Base-by-base conservation (phyloP, 1,140 invertebrate genomes). In the Drosophila tropicalis region DNA sequence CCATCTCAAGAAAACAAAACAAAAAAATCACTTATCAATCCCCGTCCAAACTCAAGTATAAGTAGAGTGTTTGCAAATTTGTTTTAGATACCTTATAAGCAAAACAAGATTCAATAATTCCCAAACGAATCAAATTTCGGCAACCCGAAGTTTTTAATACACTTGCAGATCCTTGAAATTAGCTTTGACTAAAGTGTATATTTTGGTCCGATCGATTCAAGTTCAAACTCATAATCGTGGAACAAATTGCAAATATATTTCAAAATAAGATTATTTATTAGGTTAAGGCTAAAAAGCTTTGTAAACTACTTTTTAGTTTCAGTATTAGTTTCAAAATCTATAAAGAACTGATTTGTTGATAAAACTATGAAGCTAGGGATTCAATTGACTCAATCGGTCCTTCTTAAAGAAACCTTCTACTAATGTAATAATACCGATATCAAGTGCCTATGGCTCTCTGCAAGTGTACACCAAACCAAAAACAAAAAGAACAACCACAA, bases 11-110 rank as follows among this genome's bases (percentile, higher is more conserved):
- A 6, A 29, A 29, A 29, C 29, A 29, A 6, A 29, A 29, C 22
- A 25, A 25, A 3, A 29, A 36, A 36, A 36, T 17, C 47, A 57
- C 57, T 36, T 67, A 41, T 44, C 41, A 65, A 55, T 55, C 51
- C 13, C 62, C 36, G 19, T 47, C 36, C 62, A 67, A 76, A 60
- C 55, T 55, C 79, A 81, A 76, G 75, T 85, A 86, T 85, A 62
- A 66, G 67, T 85, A 85, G 79, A 62, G 61, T 82, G 75, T 69
- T 47, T 51, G 19, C 44, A 22, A 67, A 65, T 67, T 77, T 67
- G 58, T 34, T 17, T 67, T 79, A 80, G 76, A 51, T 51, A 51
- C 44, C 22, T 63, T 19, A 36, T 79, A 80, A 79, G 55, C 70
- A 62, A 55, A 63, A 68, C 39, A 79, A 75, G 54, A 65, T 62